Evolutionary conservation across 1,140 invertebrate species (phyloP), one percentile per base, ranked within the genome.

Genomic region (Philotrypesis tridentata): DNA sequence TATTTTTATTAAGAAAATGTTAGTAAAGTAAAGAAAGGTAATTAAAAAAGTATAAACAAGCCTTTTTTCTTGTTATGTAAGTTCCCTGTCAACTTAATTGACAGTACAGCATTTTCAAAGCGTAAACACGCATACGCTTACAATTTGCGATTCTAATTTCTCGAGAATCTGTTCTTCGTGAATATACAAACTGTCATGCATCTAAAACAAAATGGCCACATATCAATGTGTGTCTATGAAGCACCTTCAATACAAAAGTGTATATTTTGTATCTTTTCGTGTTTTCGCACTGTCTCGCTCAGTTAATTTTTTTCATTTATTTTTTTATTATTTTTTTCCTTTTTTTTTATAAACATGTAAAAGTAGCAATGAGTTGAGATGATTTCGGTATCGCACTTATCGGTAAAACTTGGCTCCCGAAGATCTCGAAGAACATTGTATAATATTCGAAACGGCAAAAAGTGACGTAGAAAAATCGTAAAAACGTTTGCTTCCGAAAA

Each of bases 231-330:
- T 88, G 86, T 37, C 3, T 37, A 37, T 86, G 89, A 90, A 90
- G 89, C 89, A 89, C 89, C 89, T 89, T 89, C 84, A 87, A 88
- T 89, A 89, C 83, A 88, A 86, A 89, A 76, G 21, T 68, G 40
- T 75, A 68, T 68, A 55, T n/a, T 67, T 55, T 48, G 27, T 6
- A 63, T 25, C 9, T 12, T 65, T 73, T 23, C 65, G 27, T 33
- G 11, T 14, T 72, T 29, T 55, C 25, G 25, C 14, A n/a, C 4
- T n/a, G 14, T 60, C 55, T 60, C 12, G 55, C 55, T 5, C 55
- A 6, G 4, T 60, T 3, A 55, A 74, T 21, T 27, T 14, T 25
- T 71, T 60, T 25, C 63, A 72, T 29, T 79, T 27, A 6, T n/a
- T 25, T 65, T 25, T 33, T 29, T 7, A 23, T 48, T 68, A 40